Conservation (phyloP, 2,797 vertebrate genomes). For the Paramormyrops hopkinsi region DNA sequence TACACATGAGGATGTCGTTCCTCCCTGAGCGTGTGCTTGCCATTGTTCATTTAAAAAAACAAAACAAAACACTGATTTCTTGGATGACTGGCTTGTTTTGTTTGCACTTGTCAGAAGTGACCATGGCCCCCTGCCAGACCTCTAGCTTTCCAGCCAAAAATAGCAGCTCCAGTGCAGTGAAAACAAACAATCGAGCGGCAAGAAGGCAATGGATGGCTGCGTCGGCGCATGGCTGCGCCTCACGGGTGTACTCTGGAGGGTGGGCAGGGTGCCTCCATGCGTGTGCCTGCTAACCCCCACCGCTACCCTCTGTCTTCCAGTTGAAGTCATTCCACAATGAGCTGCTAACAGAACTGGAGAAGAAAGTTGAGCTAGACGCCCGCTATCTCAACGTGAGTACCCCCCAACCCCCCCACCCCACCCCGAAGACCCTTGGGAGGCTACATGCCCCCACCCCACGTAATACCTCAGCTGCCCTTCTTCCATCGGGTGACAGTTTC, state of each 20-base stretch:
- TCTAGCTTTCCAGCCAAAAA: not conserved
- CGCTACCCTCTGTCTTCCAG: constrained; percentile 51
- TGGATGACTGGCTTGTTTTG: not conserved
- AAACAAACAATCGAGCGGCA: not conserved
- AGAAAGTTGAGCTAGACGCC: constrained; percentile 94
- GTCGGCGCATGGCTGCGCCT: not conserved
- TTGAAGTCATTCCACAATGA: constrained; percentile 96
- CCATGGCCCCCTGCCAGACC: not conserved
- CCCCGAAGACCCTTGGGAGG: not conserved
- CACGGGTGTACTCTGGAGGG: not conserved
- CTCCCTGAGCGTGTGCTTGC: not conserved
- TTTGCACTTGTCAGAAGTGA: not conserved
- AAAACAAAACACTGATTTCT: not conserved
- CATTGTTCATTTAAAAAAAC: not conserved
- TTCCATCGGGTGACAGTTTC: not conserved
- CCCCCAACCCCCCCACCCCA: not conserved
- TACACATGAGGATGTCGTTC: not conserved
- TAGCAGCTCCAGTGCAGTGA: not conserved
- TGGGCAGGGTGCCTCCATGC: not conserved
- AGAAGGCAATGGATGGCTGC: not conserved
- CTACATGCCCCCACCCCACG: not conserved
- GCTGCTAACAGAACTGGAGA: constrained; percentile 88
- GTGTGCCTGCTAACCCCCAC: not conserved
- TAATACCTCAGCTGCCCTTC: not conserved
- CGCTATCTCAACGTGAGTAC: constrained; percentile 88